Evolutionary conservation across 2,797 vertebrate species (phyloP), one percentile per base, ranked within the genome.

Genomic region (Artibeus jamaicensis): DNA sequence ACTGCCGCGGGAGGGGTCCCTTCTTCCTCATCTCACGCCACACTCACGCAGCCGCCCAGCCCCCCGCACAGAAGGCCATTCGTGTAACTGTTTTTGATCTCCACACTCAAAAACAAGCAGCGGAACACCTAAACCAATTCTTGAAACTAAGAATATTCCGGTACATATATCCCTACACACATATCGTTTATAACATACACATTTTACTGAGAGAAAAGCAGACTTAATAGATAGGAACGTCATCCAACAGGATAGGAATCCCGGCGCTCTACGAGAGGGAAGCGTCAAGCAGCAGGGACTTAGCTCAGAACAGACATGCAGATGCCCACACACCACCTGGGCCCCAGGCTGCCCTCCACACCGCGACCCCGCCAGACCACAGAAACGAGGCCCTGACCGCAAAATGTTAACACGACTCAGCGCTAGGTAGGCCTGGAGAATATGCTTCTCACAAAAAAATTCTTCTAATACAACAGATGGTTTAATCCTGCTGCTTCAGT

Each of bases 201-300:
- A 32, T 59, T 26, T 34, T 86, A 12, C 68, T 94, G 94, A 84
- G 26, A 78, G 68, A 95, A 95, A 94, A 71, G 24, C 22, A 57
- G 18, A 46, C 68, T 48, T 26, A 76, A 34, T 21, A 57, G 3
- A 57, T 6, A 77, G 7, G 15, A 46, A 3, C 67, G 68, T 32
- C 57, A 94, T 8, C 92, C 62, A 57, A 42, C 26, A 65, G 10
- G 74, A 82, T 79, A 81, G 57, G 93, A 89, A 57, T 71, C 21
- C 32, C 39, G 89, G 44, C 21, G 48, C 86, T 84, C 29, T 73
- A 4, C 24, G 21, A 57, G 21, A 32, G 2, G 22, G 46, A 74
- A 87, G n/a, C 79, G 24, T 9, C 92, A 59, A 89, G 32, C 79
- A 83, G 1, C 73, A 8, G 2, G 6, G 24, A 93, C 78, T 95